phyloP scores from a whole-genome alignment of 2,113 vertebrate genomes.

The Caretta caretta region DNA sequence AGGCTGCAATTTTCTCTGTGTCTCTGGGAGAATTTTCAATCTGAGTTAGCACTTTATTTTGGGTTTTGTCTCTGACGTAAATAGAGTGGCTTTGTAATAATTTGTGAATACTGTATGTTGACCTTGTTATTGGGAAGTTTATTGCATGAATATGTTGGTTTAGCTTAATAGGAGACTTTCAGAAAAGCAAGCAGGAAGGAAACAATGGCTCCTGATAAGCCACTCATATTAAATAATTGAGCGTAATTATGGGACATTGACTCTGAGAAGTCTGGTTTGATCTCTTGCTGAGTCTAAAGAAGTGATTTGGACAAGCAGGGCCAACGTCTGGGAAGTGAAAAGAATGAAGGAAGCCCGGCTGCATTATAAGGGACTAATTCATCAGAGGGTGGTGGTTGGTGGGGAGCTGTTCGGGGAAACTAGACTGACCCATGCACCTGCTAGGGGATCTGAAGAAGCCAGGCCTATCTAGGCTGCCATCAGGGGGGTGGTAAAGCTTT shows the following conservation, averaged over 20 bases:
- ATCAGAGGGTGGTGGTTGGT: neutral
- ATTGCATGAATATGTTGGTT: neutral
- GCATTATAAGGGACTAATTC: neutral
- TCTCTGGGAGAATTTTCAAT: conserved; percentile 9
- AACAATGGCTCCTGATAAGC: neutral
- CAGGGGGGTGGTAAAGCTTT: neutral
- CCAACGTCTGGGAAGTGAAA: neutral
- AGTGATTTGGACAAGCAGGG: conserved; percentile 18
- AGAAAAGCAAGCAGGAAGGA: conserved; percentile 17
- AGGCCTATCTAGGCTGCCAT: fast-evolving
- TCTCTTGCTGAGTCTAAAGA: neutral
- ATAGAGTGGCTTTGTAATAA: conserved; percentile 50
- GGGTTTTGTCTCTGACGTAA: conserved; percentile 34
- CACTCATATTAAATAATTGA: neutral
- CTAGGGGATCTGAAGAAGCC: neutral
- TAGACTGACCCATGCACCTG: neutral
- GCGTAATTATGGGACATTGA: neutral
- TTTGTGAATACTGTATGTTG: conserved; percentile 26
- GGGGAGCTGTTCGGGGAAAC: neutral
- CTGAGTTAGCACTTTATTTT: conserved; percentile 17
- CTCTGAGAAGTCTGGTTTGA: conserved; percentile 32
- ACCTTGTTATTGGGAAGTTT: neutral
- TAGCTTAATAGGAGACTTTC: conserved; percentile 19
- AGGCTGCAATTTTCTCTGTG: conserved; percentile 20
- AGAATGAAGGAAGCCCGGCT: conserved; percentile 20